Evolutionary conservation across 1,140 invertebrate species (phyloP), one percentile per base, ranked within the genome.

Genomic region (Thaumatotibia leucotreta): DNA sequence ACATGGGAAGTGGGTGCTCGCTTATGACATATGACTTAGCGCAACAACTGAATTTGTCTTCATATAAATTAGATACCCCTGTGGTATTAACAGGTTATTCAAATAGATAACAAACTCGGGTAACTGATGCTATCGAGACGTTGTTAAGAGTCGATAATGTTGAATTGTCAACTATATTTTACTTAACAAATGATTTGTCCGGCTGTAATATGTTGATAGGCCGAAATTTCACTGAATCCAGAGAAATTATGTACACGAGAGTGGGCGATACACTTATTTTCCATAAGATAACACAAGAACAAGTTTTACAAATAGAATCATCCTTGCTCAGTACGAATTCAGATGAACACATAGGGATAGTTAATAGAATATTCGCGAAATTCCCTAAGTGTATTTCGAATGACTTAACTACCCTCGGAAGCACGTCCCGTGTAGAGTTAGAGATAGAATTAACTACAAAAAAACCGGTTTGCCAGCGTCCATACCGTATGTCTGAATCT

Each of bases 1-100:
- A 64, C 14, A 64, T 52, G 45, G 63, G 63, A 4, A 65, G 64
- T 33, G 50, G 35, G 22, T 65, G 63, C 14, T 64, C 63, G 1
- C 27, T 64, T 9, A 64, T 64, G 0, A 11, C 23, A 63, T 5
- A 22, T 0, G 22, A 49, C 14, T 1, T 29, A 20, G n/a, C 20
- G 0, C 23, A 11, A 8, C 8, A 33, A n/a, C 4, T 17, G 2
- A 17, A 33, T 35, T 63, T 63, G 10, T 17, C 4, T 14, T 2
- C n/a, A 2, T 5, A 5, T 5, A 1, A 33, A 35, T 17, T 63
- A 6, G 22, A n/a, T 4, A 4, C 11, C 2, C 31, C 61, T 1
- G 14, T 63, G 4, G 4, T 8, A 1, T 22, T 63, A 20, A 14
- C 32, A 2, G 61, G 61, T 1, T 63, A 33, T 35, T 17, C 29